Conservation (phyloP, 2,113 vertebrate species). For the Psilopsiagon aymara region DNA sequence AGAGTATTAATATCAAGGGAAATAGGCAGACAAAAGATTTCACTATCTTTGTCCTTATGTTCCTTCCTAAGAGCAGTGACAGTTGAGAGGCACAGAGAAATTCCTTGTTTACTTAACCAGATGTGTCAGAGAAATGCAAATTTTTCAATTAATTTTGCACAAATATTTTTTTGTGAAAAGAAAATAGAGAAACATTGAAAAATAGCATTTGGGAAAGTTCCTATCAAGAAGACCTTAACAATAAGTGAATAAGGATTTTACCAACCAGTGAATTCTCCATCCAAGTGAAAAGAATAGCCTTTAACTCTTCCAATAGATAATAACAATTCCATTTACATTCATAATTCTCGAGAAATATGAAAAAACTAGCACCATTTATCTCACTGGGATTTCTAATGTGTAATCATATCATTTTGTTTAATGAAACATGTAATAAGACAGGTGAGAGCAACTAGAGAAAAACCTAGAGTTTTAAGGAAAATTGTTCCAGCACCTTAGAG, state of each 20-base stretch:
- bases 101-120: neutral
- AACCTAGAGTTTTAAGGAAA: neutral
- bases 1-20: neutral
- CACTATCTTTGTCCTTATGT: neutral
- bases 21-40: neutral
- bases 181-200: neutral
- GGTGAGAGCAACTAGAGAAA: neutral
- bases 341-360: neutral
- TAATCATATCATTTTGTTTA: neutral
- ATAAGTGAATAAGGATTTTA: neutral
- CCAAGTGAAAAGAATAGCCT: neutral
- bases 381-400: neutral
- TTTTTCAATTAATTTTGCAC: neutral
- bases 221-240: neutral
- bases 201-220: neutral
- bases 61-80: neutral
- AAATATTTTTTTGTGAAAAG: neutral
- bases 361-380: neutral
- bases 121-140: neutral
- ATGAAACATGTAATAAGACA: neutral
- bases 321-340: neutral
- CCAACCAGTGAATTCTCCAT: neutral
- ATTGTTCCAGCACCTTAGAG: neutral
- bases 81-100: neutral
- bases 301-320: neutral